A percentile compares a stretch with the other conserved stretches of the same genome.
phyloP scores from a whole-genome alignment of 2,797 vertebrate species.

The Heteromormyrus szaboi region DNA sequence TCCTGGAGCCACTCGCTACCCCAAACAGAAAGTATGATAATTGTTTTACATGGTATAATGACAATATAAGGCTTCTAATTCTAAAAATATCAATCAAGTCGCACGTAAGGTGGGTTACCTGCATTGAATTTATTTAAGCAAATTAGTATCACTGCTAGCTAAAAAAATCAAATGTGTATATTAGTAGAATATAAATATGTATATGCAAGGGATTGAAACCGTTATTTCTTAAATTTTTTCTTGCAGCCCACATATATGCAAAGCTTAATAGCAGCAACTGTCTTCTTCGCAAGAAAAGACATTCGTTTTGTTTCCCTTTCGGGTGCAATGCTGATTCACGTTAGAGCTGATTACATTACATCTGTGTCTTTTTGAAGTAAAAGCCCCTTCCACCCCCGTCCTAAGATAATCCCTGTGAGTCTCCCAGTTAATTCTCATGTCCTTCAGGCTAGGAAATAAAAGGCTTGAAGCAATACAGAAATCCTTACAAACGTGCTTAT shows the following conservation, averaged over 20 bases:
- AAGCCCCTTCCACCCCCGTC: neutral
- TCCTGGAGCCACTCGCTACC: neutral
- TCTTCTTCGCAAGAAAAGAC: neutral
- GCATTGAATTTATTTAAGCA: neutral
- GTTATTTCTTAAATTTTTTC: neutral
- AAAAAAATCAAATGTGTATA: neutral
- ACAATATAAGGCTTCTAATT: neutral
- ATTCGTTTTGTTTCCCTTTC: neutral
- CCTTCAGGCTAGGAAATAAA: neutral
- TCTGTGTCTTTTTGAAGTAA: neutral
- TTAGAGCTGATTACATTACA: slow-evolving; percentile 1
- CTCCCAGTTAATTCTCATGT: neutral
- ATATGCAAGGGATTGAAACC: neutral
- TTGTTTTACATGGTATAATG: neutral
- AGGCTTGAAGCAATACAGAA: neutral
- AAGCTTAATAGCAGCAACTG: neutral
- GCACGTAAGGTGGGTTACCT: neutral
- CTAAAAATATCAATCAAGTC: neutral
- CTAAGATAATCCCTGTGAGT: neutral
- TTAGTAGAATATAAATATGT: neutral
- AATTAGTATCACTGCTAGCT: neutral
- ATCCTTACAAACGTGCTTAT: neutral
- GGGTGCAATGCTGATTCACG: neutral
- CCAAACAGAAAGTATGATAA: neutral
- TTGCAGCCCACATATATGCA: neutral